Evolutionary conservation across 2,888 invertebrate genomes (phyloP), one percentile per base, ranked within the genome.

Genomic region (Timema cristinae): DNA sequence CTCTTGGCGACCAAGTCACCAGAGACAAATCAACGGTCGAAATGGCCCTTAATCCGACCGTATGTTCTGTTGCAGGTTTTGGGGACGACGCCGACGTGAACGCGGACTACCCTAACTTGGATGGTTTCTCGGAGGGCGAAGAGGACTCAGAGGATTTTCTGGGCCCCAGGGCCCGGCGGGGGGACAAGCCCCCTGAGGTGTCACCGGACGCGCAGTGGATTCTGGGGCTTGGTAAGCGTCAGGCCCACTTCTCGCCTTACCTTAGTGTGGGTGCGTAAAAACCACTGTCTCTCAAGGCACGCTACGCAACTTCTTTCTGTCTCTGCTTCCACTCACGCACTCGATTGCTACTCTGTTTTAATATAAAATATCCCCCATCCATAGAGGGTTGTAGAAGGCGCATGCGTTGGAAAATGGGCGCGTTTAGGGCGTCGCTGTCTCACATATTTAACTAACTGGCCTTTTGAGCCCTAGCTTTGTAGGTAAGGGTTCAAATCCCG

Each of bases 251-350:
- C 79, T 77, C 76, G 72, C 77, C 77, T 69, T 78, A 77, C 77
- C 75, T 78, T 77, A 78, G 78, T 74, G 76, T 78, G 77, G 78
- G 78, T 78, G 77, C 77, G 78, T 78, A 77, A 66, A 67, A 70
- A 63, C 63, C 63, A 47, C 63, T 54, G 63, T 48, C 63, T 52
- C 52, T 52, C 13, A 10, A n/a, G 51, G 15, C 63, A 15, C n/a
- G 11, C 11, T n/a, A 67, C 67, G 50, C 67, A n/a, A 16, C 16
- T 15, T 49, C 66, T 66, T 9, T 7, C 66, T 66, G n/a, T 66
- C 47, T 66, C 8, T 15, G 32, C 32, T 32, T 32, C 32, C 32
- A 32, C 4, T 2, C 32, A 32, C 32, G 32, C 32, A 32, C 32
- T 32, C 32, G 32, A 32, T 32, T 32, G 32, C 32, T 32, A 32